phyloP scores from a whole-genome alignment of 2,113 vertebrate genomes.

The Rhizomys pruinosus region DNA sequence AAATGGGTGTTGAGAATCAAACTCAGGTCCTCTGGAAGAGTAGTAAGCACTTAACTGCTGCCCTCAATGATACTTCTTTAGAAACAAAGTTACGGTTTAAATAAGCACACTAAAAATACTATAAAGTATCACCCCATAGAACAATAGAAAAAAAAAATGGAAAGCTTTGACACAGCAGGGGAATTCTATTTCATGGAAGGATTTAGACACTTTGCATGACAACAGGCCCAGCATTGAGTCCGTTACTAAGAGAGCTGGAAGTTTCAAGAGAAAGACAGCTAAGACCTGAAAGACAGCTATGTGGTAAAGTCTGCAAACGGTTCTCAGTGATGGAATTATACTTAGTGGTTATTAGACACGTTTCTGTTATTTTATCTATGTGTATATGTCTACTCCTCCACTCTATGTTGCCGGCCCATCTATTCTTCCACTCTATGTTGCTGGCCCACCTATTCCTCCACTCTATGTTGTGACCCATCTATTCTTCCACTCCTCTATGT shows the following conservation, averaged over 20 bases:
- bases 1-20: too few species aligned
- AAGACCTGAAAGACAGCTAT: neutral
- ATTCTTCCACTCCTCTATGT: neutral
- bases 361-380: neutral
- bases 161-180: neutral
- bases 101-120: neutral
- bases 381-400: neutral
- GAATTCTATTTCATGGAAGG: constrained; percentile 19
- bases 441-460: neutral
- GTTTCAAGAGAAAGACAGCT: constrained; percentile 11
- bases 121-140: neutral
- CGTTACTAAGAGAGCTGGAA: neutral
- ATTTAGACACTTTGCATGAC: neutral
- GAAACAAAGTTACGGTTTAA: constrained; percentile 15
- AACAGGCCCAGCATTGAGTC: neutral
- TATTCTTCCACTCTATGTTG: neutral
- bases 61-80: neutral
- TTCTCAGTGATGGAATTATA: constrained; percentile 10
- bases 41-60: too few species aligned
- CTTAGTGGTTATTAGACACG: too few species aligned
- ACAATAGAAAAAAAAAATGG: neutral
- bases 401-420: too few species aligned
- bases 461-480: neutral
- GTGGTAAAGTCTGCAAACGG: neutral
- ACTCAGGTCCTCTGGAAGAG: too few species aligned